These are phyloP conservation scores for Chymomyza caudatula DNA, from an alignment of 2,888 invertebrate species.

Conservation along the genomic window DNA sequence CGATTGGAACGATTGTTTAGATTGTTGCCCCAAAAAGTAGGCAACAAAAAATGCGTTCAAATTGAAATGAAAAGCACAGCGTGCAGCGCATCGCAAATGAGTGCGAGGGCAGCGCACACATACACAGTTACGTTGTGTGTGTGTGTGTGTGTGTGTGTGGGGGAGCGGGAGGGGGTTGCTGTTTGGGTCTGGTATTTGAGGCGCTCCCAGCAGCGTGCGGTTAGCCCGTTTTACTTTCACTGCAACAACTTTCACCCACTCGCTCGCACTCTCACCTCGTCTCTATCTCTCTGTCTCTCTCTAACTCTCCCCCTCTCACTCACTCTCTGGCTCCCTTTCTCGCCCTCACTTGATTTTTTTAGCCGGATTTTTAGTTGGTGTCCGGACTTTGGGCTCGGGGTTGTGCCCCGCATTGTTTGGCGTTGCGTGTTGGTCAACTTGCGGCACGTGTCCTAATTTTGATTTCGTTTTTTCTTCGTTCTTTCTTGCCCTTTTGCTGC, in stretches of 20 bases:
- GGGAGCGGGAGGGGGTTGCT: background rate
- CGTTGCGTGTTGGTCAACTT: constrained; percentile 59
- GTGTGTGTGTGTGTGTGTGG: background rate
- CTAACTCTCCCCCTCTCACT: constrained; percentile 16
- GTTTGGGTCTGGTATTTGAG: background rate
- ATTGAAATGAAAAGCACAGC: constrained; percentile 68
- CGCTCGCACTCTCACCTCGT: constrained; percentile 1
- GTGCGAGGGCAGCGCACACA: constrained; percentile 26
- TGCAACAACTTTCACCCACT: constrained; percentile 50
- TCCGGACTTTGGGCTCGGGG: constrained; percentile 6
- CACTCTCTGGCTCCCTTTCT: constrained; percentile 12
- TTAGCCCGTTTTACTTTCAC: constrained; percentile 47
- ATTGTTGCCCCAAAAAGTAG: constrained; percentile 27
- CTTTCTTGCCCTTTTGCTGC: constrained; percentile 10
- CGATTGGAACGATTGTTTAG: constrained; percentile 62
- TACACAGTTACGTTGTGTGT: background rate
- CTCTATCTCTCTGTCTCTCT: constrained; percentile 25
- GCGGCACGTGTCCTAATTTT: constrained; percentile 76
- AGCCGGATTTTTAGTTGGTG: constrained; percentile 16
- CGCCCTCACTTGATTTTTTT: constrained; percentile 1
- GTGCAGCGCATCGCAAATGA: constrained; percentile 73
- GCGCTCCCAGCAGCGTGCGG: constrained; percentile 58
- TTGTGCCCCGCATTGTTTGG: constrained; percentile 44
- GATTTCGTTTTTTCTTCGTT: constrained; percentile 49
- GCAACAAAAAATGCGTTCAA: constrained; percentile 54